Evolutionary conservation across 2,888 invertebrate genomes (phyloP).

Genomic region (Drosophila paracracens): DNA sequence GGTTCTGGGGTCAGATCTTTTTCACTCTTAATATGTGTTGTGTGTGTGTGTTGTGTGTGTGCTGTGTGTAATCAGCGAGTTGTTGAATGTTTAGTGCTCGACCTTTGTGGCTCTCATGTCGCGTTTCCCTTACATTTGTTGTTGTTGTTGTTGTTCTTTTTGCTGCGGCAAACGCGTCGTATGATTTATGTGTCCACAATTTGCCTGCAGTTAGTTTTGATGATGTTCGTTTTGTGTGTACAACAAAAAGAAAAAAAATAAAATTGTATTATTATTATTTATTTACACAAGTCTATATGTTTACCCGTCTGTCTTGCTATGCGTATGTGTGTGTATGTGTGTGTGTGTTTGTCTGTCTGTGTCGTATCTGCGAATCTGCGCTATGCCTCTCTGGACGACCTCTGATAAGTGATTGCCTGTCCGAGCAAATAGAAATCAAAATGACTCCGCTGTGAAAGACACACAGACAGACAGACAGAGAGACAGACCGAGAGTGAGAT

Average conservation of each 20-base stretch:
- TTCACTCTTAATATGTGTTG: conserved; percentile 50
- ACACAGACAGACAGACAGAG: conserved; percentile 10
- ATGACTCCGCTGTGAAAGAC: conserved; percentile 24
- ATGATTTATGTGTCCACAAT: conserved; percentile 68
- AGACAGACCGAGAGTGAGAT: background rate
- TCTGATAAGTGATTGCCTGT: conserved; percentile 70
- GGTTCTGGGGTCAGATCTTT: conserved; percentile 41
- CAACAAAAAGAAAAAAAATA: background rate
- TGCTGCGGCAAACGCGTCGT: conserved; percentile 53
- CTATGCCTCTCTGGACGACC: conserved; percentile 20
- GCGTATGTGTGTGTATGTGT: background rate
- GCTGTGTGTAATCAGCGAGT: conserved; percentile 49
- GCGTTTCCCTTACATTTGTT: conserved; percentile 15
- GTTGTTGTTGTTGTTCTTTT: conserved; percentile 9
- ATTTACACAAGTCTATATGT: conserved; percentile 50
- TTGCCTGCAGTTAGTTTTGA: conserved; percentile 67
- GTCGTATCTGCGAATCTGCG: conserved; percentile 41
- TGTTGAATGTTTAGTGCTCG: conserved; percentile 49
- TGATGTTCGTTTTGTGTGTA: conserved; percentile 35
- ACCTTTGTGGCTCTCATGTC: conserved; percentile 39
- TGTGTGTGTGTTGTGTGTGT: background rate
- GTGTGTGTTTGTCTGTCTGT: conserved; percentile 1
- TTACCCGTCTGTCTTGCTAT: conserved; percentile 4
- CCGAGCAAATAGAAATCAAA: conserved; percentile 69
- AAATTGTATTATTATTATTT: conserved; percentile 58